Base-by-base conservation (phyloP, 2,888 invertebrate species). In the Hypolimnas misippus region DNA sequence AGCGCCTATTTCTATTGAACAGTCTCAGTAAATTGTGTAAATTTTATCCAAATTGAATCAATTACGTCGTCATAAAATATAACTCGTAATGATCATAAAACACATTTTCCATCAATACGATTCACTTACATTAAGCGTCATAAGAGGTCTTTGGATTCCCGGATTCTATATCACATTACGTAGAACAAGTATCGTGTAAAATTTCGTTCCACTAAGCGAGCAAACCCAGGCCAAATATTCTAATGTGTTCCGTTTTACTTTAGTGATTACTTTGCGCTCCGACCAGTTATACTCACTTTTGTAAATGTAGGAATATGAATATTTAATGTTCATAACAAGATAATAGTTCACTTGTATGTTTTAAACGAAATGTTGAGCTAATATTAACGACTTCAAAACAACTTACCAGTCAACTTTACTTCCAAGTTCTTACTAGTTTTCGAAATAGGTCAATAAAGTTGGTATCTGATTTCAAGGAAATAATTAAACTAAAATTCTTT, bases 181-280 rank as follows among this genome's bases (percentile, higher is more conserved):
- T 14, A 3, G 14, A n/a, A 6, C n/a, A 6, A 40, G 14, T 40
- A 14, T 40, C 2, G 14, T 40, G 40, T 66, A 55, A 55, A 61
- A 61, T 61, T 58, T 64, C 35, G 38, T 35, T 29, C 10, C 44
- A 40, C 29, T 54, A 61, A 50, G 57, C 58, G 51, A 33, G 55
- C 57, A 59, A 57, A 66, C 50, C 57, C 50, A 50, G 44, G 62
- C 62, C n/a, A n/a, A 66, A 65, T 70, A 68, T 68, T 67, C 59
- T 65, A 68, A 67, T 67, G 67, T 57, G 58, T 64, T 55, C 10
- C 60, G 53, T 58, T 60, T 55, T 46, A 55, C 60, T 62, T 68
- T 65, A 70, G 67, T 70, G 70, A 69, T 67, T 69, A 67, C 63
- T 66, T 67, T 66, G 44, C 62, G 40, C 55, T 60, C 16, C 17